These are phyloP conservation scores for Probaryconus sp. DNA, from an alignment of 1,140 invertebrate species.

Conservation along the genomic window DNA sequence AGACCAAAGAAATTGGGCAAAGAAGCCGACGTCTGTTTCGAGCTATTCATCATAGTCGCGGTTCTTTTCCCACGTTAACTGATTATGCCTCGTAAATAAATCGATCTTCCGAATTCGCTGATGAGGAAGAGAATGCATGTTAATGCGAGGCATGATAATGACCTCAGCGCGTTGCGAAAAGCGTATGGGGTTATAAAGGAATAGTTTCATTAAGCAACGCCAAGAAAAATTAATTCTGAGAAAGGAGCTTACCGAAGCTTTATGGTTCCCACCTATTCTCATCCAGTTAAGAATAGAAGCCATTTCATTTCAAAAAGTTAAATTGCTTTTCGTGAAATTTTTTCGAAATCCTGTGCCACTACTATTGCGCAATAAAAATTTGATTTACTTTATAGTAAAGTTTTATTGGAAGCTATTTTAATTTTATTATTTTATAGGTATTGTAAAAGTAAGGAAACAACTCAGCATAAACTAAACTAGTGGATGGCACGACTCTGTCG, in stretches of 20 bases:
- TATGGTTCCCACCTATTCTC: conserved; percentile 10
- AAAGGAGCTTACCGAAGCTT: conserved; percentile 18
- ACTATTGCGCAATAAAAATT: too few relatives aligned
- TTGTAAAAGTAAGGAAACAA: too few relatives aligned
- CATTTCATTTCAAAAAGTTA: too few relatives aligned
- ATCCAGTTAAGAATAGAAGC: too few relatives aligned
- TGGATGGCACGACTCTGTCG: too few relatives aligned
- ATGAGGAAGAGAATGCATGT: conserved; percentile 54
- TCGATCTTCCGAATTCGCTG: conserved; percentile 45
- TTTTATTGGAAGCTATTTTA: too few relatives aligned
- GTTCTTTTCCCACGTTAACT: conserved; percentile 48
- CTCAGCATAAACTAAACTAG: too few relatives aligned
- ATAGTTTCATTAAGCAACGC: conserved; percentile 50
- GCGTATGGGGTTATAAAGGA: conserved; percentile 28
- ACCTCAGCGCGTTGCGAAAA: conserved; percentile 42
- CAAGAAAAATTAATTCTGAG: conserved; percentile 43
- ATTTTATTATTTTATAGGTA: too few relatives aligned
- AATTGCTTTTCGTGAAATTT: too few relatives aligned
- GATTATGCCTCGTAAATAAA: conserved; percentile 45
- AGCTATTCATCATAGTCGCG: conserved; percentile 33
- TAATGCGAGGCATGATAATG: conserved; percentile 43
- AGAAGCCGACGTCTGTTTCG: conserved; percentile 32
- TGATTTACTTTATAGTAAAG: too few relatives aligned
- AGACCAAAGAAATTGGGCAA: conserved; percentile 43
- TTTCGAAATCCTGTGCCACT: too few relatives aligned